Conservation (phyloP, 2,797 vertebrate genomes). For the Malacoctenus gilli region DNA sequence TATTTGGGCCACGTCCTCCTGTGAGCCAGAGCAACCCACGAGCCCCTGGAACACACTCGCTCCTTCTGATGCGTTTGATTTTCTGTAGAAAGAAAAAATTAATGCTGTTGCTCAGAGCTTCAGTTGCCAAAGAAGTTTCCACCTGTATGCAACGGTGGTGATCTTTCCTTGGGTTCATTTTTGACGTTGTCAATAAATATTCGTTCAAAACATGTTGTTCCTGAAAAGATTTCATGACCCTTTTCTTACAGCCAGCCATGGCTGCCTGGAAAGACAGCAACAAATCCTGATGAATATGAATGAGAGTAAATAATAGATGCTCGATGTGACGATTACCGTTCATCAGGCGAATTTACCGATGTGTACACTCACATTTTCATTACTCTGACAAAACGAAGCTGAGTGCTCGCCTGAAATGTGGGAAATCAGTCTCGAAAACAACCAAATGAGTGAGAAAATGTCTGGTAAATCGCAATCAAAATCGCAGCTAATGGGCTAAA, state of each 20-base stretch:
- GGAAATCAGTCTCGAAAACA: slow-evolving; percentile 12
- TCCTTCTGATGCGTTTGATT: too few species aligned
- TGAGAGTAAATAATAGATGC: not conserved
- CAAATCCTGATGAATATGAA: not conserved
- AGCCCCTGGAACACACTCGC: too few species aligned
- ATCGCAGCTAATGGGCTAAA: slow-evolving; percentile 11
- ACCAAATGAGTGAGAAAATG: slow-evolving; percentile 8
- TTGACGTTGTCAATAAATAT: too few species aligned
- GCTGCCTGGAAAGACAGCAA: not conserved
- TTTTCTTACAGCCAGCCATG: too few species aligned
- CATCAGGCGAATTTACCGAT: not conserved
- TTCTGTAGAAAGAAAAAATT: too few species aligned
- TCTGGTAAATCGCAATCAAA: not conserved
- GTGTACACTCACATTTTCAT: not conserved
- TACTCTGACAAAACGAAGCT: not conserved
- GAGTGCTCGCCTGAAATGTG: not conserved
- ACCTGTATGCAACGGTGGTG: too few species aligned
- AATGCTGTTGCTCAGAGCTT: too few species aligned
- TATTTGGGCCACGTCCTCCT: too few species aligned
- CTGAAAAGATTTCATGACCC: too few species aligned
- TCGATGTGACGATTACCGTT: not conserved
- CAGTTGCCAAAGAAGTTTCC: too few species aligned
- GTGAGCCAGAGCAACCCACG: too few species aligned
- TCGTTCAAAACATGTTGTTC: not conserved
- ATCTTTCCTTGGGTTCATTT: too few species aligned